Percentiles rank a stretch among this genome's conserved stretches.
Conservation (phyloP, 1,140 invertebrate species). For the Helicoverpa zea region DNA sequence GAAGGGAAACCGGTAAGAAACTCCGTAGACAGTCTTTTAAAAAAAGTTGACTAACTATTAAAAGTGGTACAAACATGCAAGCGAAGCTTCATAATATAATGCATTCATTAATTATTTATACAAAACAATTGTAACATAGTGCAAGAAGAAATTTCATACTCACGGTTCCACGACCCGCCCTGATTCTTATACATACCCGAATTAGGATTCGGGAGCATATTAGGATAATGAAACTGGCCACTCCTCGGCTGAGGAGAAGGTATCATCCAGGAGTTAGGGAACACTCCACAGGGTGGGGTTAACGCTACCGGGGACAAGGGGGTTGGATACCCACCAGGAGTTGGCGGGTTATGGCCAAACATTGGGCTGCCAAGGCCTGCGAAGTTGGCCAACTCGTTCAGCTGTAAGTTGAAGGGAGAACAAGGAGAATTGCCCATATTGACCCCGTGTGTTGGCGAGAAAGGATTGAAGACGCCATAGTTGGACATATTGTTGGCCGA, state of each 20-base stretch:
- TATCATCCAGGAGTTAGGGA: constrained; percentile 68
- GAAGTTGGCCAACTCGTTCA: constrained; percentile 65
- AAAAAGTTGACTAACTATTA: too few relatives aligned
- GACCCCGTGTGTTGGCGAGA: constrained; percentile 72
- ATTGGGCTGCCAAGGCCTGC: constrained; percentile 67
- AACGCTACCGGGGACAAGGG: constrained; percentile 69
- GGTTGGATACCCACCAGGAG: constrained; percentile 64
- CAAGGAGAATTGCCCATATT: constrained; percentile 73
- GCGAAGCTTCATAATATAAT: neutral
- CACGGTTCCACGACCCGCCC: constrained; percentile 73
- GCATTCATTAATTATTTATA: too few relatives aligned
- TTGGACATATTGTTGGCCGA: constrained; percentile 64
- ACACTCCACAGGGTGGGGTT: constrained; percentile 64
- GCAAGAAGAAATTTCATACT: constrained; percentile 54
- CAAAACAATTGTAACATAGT: too few relatives aligned
- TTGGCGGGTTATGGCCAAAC: constrained; percentile 67
- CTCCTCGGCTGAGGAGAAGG: constrained; percentile 73
- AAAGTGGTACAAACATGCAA: too few relatives aligned
- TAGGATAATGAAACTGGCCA: constrained; percentile 68
- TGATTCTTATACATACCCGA: constrained; percentile 69
- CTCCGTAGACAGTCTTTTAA: neutral
- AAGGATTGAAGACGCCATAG: constrained; percentile 76
- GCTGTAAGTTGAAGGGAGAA: constrained; percentile 68
- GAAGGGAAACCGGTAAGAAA: too few relatives aligned
- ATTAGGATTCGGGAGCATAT: constrained; percentile 51